Evolutionary conservation across 2,797 vertebrate species (phyloP), one percentile per base, ranked within the genome.

Genomic region (Dermochelys coriacea): DNA sequence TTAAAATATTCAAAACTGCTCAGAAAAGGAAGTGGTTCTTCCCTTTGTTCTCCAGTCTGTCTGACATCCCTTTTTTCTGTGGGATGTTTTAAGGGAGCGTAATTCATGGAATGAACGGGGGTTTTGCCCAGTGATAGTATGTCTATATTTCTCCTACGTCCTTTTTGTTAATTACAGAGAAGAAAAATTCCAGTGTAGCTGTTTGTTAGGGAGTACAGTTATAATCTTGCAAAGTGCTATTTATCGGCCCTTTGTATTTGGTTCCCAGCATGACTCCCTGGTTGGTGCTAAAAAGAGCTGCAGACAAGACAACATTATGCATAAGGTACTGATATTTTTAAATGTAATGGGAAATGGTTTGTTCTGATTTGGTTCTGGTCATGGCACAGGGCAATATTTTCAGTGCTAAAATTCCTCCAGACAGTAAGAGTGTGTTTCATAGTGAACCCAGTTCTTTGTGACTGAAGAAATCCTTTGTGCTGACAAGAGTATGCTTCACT

Each of bases 1-100:
- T 88, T 85, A 86, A 93, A 96, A 96, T 87, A 68, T 45, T 64
- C 49, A 75, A 64, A 78, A 77, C 61, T 80, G 57, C 14, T 18
- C 12, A 80, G 82, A 45, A 74, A 82, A 93, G 52, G 51, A 86
- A 93, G 6, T 25, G 7, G 9, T 27, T 41, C 16, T 74, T 45
- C 83, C 12, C 8, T 84, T 86, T 74, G 7, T 14, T 34, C 57
- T 91, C 75, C 80, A 81, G 51, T 23, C 19, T 6, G 50, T 79
- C 68, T 21, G 25, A 23, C 61, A 87, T 41, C 12, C 55, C 6
- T 91, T 61, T 87, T 84, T 77, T 59, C 54, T 4, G 23, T 51
- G 4, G 11, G 78, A 50, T 1, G 0, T 51, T 87, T 61, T 6
- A n/a, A 85, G 93, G 5, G 23, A 41, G 34, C 27, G 74, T 83